Percentiles rank a stretch among this genome's conserved stretches.
These are phyloP conservation scores for Trachelus stipa DNA, from an alignment of 2,888 invertebrate genomes.

Conservation along the genomic window DNA sequence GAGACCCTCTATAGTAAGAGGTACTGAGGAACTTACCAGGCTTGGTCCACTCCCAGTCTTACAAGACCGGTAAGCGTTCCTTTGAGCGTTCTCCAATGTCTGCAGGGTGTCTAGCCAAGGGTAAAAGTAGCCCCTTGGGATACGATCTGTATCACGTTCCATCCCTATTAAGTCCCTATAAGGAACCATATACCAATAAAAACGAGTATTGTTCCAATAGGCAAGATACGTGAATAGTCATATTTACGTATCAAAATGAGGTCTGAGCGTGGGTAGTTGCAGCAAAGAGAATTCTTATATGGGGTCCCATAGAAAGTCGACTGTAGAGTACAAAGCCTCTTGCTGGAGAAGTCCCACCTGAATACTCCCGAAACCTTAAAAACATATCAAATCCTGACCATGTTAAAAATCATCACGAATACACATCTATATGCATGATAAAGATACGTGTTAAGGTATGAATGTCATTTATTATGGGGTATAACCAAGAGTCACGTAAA, in stretches of 20 bases:
- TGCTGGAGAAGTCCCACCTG: not conserved
- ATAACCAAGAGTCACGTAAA: not conserved
- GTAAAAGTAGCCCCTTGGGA: not conserved
- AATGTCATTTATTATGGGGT: not conserved
- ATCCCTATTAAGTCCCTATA: not conserved
- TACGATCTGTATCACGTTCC: not conserved
- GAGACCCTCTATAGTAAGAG: slow-evolving; percentile 4
- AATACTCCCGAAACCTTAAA: not conserved
- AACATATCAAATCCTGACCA: not conserved
- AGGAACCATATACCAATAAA: not conserved
- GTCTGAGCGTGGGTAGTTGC: not conserved
- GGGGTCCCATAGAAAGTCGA: not conserved
- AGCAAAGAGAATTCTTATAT: not conserved
- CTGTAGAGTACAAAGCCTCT: not conserved
- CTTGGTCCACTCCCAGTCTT: not conserved
- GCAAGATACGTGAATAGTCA: not conserved
- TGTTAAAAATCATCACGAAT: not conserved
- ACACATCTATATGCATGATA: not conserved
- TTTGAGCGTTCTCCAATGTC: not conserved
- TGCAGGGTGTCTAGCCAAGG: not conserved
- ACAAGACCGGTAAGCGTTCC: not conserved
- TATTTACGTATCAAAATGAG: not conserved
- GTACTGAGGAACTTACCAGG: not conserved
- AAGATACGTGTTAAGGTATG: not conserved
- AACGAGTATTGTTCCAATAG: not conserved